A percentile compares a stretch with the other conserved stretches of the same genome.
These are phyloP conservation scores for Drosophila pseudotalamancana DNA, from an alignment of 2,888 invertebrate species.

Conservation along the genomic window DNA sequence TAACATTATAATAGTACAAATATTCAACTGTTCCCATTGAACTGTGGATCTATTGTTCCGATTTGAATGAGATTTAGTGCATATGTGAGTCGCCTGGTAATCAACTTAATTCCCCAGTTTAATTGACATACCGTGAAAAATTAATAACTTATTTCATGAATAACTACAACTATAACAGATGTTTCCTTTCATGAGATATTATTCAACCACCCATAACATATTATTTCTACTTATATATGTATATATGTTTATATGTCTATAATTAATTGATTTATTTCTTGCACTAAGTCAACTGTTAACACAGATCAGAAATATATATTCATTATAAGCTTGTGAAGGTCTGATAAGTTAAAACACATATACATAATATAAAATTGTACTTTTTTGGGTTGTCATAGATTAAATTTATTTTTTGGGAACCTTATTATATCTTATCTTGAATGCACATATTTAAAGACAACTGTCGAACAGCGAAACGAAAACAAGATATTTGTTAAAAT, in stretches of 20 bases:
- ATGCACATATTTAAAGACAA: neutral
- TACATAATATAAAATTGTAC: neutral
- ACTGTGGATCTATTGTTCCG: neutral
- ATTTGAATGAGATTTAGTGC: neutral
- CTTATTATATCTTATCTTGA: constrained; percentile 7
- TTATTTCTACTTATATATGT: too few species aligned
- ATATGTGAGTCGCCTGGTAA: neutral
- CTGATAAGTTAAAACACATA: neutral
- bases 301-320: neutral
- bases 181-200: too few species aligned
- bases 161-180: too few species aligned
- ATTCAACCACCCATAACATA: too few species aligned
- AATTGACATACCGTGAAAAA: neutral
- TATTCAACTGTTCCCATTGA: neutral
- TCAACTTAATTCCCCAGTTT: neutral
- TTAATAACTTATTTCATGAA: neutral
- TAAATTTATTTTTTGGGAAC: neutral
- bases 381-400: neutral
- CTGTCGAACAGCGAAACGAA: neutral
- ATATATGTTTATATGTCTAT: too few species aligned
- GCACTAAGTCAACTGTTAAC: neutral
- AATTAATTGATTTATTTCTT: too few species aligned
- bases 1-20: neutral
- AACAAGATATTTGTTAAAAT: neutral
- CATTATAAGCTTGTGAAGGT: neutral